phyloP scores from a whole-genome alignment of 2,113 vertebrate genomes.

The Orycteropus afer region DNA sequence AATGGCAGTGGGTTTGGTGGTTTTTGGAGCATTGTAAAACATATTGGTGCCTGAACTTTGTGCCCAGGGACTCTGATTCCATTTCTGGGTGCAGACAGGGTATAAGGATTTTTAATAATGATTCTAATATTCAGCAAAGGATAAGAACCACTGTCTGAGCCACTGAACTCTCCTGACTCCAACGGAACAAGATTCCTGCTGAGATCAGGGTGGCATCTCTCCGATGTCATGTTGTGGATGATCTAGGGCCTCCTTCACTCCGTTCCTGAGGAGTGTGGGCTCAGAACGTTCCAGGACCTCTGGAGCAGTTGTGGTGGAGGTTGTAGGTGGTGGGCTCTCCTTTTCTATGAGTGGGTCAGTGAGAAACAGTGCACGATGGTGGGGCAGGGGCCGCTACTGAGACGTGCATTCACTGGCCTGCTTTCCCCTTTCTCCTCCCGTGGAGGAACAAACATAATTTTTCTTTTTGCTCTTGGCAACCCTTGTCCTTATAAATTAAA shows the following conservation, averaged over 20 bases:
- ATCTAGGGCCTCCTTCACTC: neutral
- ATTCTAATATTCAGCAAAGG: neutral
- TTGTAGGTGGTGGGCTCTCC: neutral
- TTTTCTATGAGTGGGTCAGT: neutral
- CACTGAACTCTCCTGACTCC: neutral
- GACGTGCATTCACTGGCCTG: fast-evolving
- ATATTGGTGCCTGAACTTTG: neutral
- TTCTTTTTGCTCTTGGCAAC: conserved; percentile 35
- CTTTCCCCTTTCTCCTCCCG: neutral
- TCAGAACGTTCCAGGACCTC: neutral
- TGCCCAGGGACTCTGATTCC: neutral
- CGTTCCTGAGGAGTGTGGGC: neutral
- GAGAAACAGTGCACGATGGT: fast-evolving
- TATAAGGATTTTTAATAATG: neutral
- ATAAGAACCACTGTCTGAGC: neutral
- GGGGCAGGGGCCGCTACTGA: no score
- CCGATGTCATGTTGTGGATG: neutral
- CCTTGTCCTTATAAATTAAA: conserved; percentile 48
- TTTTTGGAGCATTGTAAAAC: neutral
- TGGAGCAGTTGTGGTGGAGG: neutral
- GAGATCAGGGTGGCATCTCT: neutral
- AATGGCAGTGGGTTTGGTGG: no score
- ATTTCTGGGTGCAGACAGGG: neutral
- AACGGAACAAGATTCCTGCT: neutral
- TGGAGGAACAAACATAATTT: neutral